Percentiles rank a stretch among this genome's conserved stretches.
Conservation (phyloP, 2,113 vertebrate species). For the Mionectes macconnelli region DNA sequence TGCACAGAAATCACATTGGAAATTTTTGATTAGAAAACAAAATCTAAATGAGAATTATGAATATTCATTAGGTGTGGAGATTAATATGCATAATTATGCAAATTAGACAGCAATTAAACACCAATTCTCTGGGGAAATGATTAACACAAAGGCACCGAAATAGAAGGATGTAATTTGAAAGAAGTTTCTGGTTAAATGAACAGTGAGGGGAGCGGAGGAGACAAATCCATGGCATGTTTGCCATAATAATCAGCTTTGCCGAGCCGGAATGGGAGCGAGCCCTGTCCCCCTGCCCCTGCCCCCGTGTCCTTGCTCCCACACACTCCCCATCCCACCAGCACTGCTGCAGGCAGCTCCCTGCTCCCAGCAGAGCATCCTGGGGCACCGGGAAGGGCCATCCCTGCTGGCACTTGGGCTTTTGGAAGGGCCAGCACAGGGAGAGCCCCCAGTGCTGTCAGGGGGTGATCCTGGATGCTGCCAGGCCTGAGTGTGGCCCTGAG, state of each 20-base stretch:
- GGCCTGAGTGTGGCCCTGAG: accelerated
- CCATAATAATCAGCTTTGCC: constrained; percentile 61
- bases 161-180: constrained; percentile 68
- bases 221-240: background rate
- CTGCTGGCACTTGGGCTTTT: accelerated
- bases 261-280: background rate
- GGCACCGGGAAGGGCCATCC: background rate
- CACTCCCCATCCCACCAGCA: background rate
- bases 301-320: background rate
- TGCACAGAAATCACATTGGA: constrained; percentile 61
- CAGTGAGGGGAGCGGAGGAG: constrained; percentile 49
- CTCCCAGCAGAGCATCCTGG: background rate
- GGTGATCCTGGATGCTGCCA: accelerated
- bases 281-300: background rate
- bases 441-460: background rate
- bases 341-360: background rate
- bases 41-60: constrained; percentile 85
- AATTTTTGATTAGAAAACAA: constrained; percentile 92
- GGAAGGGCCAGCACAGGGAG: background rate
- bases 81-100: constrained; percentile 99
- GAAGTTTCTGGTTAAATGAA: constrained; percentile 69
- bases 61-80: constrained; percentile 89
- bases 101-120: constrained; percentile 94
- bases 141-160: constrained; percentile 68
- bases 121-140: constrained; percentile 64